A percentile compares a stretch with the other conserved stretches of the same genome.
phyloP scores from a whole-genome alignment of 2,113 vertebrate genomes.

The Hypanus sabinus region DNA sequence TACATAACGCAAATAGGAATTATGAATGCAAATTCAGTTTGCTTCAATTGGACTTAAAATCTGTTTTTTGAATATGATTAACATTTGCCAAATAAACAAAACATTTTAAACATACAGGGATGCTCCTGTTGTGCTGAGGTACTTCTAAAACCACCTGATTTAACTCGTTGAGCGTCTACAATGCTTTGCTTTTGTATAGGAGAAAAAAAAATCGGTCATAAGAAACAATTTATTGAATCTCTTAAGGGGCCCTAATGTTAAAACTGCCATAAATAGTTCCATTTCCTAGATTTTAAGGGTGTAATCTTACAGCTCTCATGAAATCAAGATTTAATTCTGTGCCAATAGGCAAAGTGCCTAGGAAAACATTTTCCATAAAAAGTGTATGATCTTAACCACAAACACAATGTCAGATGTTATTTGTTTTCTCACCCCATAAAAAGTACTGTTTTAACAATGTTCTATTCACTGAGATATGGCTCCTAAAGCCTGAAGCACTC shows the following conservation, averaged over 20 bases:
- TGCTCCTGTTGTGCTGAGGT: too few species aligned
- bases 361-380: neutral
- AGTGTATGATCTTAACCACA: neutral
- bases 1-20: too few species aligned
- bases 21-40: too few species aligned
- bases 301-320: neutral
- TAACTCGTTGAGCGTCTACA: too few species aligned
- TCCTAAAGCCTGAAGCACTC: neutral
- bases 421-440: neutral
- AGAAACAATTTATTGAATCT: neutral
- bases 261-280: neutral
- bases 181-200: too few species aligned
- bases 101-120: neutral
- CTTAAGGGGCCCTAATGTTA: neutral
- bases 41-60: neutral
- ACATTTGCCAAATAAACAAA: neutral
- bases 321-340: neutral
- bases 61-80: neutral
- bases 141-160: too few species aligned
- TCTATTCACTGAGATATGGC: neutral
- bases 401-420: neutral
- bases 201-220: neutral
- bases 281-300: neutral
- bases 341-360: neutral
- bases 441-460: neutral